Conservation (phyloP, 2,797 vertebrate genomes). For the Eupleurogrammus muticus region DNA sequence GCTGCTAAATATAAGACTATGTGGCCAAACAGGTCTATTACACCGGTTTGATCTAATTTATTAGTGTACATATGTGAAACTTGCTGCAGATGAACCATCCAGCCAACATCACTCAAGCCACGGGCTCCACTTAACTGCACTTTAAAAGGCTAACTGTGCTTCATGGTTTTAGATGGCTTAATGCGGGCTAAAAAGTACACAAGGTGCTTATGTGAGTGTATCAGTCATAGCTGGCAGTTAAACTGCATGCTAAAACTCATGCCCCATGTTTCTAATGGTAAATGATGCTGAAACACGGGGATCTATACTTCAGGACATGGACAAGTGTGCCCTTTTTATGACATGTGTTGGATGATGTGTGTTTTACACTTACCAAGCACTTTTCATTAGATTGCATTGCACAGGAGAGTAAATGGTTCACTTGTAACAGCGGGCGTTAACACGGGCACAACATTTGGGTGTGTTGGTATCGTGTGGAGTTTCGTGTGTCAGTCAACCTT, state of each 20-base stretch:
- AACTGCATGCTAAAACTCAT: constrained; percentile 60
- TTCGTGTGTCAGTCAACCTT: neutral
- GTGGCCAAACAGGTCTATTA: constrained; percentile 8
- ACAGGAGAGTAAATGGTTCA: constrained; percentile 26
- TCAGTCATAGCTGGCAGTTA: constrained; percentile 54
- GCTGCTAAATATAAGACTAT: constrained; percentile 17
- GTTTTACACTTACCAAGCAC: neutral
- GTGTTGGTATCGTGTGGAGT: no score
- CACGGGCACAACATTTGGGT: constrained; percentile 14
- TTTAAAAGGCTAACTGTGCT: constrained; percentile 59
- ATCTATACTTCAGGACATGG: constrained; percentile 18
- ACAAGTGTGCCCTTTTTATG: constrained; percentile 39
- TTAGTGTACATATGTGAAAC: constrained; percentile 35
- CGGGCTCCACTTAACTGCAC: constrained; percentile 38
- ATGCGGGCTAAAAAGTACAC: constrained; percentile 70
- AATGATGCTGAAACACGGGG: constrained; percentile 21
- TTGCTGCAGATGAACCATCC: constrained; percentile 36
- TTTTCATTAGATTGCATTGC: neutral
- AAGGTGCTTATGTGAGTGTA: constrained; percentile 68
- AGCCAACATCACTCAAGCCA: constrained; percentile 39
- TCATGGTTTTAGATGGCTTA: constrained; percentile 65
- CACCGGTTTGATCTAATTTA: constrained; percentile 25
- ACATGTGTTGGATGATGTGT: constrained; percentile 36
- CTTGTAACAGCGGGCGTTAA: constrained; percentile 13
- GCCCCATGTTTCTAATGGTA: constrained; percentile 51